Percentiles rank a stretch among this genome's conserved stretches.
These are phyloP conservation scores for Molossus molossus DNA, from an alignment of 2,797 vertebrate species.

Conservation along the genomic window DNA sequence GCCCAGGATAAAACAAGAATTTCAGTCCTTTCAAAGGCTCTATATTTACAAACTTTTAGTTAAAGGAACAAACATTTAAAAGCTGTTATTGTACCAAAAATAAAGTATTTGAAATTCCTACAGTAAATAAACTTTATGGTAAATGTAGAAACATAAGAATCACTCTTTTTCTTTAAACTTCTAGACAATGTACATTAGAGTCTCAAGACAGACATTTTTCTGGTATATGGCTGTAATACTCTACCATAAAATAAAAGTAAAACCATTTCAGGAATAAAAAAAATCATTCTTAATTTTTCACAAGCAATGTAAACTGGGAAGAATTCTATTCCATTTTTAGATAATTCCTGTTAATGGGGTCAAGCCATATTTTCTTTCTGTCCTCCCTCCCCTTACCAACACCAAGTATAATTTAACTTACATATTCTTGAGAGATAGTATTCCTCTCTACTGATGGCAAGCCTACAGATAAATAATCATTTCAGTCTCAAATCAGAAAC, in stretches of 20 bases:
- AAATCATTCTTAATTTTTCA: conserved; percentile 68
- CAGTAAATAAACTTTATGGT: conserved; percentile 82
- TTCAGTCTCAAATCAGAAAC: conserved; percentile 62
- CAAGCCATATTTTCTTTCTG: neutral
- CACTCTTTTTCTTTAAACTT: conserved; percentile 66
- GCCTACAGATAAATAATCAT: neutral
- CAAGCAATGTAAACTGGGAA: conserved; percentile 55
- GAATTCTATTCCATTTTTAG: conserved; percentile 75
- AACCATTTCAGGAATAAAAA: conserved; percentile 67
- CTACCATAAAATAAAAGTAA: neutral
- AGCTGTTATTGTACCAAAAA: conserved; percentile 79
- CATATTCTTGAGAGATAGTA: neutral
- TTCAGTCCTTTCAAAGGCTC: conserved; percentile 75
- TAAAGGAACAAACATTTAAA: conserved; percentile 79
- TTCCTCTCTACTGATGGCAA: neutral
- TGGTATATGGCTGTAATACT: neutral
- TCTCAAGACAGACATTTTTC: conserved; percentile 47
- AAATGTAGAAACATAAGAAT: conserved; percentile 80
- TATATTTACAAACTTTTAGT: conserved; percentile 79
- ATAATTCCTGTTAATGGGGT: conserved; percentile 58
- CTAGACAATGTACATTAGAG: conserved; percentile 67
- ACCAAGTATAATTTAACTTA: conserved; percentile 33
- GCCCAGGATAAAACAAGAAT: conserved; percentile 63
- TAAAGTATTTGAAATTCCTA: conserved; percentile 75
- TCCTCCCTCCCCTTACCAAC: neutral